Conservation (phyloP, 2,113 vertebrate genomes). For the Puntigrus tetrazona region DNA sequence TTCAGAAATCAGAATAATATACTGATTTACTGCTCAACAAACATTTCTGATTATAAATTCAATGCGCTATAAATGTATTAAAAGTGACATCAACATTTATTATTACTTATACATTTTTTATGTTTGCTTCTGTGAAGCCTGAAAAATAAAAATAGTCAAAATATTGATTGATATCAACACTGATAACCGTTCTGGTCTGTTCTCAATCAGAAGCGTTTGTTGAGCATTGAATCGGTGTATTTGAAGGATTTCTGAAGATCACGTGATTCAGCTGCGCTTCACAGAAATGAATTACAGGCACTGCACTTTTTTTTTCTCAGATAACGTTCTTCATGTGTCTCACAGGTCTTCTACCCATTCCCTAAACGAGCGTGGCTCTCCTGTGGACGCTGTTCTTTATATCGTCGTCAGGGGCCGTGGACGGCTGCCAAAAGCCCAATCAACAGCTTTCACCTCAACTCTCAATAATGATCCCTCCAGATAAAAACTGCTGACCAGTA, state of each 20-base stretch:
- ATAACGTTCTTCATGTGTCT: conserved; percentile 72
- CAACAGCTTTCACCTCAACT: conserved; percentile 64
- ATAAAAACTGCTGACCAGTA: conserved; percentile 73
- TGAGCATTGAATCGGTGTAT: neutral
- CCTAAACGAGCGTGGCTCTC: neutral
- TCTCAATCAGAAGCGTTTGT: neutral
- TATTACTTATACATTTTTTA: too few species aligned
- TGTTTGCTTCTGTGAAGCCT: neutral
- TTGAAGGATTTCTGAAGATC: neutral
- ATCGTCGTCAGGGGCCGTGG: conserved; percentile 57
- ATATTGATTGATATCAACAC: neutral
- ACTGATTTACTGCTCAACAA: neutral
- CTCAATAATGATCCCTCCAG: conserved; percentile 62
- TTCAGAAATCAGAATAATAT: neutral
- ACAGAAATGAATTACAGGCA: neutral
- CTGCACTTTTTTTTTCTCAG: neutral
- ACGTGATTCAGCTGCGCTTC: neutral
- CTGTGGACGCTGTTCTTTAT: neutral
- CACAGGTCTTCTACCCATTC: conserved; percentile 63
- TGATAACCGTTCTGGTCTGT: too few species aligned
- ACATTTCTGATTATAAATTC: neutral
- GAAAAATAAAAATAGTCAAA: neutral
- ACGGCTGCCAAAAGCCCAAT: conserved; percentile 64
- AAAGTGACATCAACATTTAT: neutral
- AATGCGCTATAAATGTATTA: neutral